Percentiles rank a stretch among this genome's conserved stretches.
phyloP scores from a whole-genome alignment of 2,797 vertebrate species.

The Phataginus tricuspis region DNA sequence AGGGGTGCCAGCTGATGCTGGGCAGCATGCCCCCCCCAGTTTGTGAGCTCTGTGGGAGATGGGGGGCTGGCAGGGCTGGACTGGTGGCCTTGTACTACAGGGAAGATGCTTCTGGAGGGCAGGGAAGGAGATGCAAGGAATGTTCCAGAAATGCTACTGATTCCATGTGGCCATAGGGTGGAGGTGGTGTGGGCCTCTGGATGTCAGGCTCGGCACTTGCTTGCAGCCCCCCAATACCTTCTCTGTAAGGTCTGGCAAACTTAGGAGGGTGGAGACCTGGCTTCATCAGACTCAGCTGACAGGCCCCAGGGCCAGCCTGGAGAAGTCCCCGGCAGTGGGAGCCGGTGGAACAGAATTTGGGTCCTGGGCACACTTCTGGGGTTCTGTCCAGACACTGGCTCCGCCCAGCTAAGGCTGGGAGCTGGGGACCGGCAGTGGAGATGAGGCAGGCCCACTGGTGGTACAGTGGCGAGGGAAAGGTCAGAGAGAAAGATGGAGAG shows the following conservation, averaged over 20 bases:
- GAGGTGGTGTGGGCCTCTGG: rapidly evolving
- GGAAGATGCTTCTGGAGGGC: background rate
- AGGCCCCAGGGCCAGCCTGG: rapidly evolving
- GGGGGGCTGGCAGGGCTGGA: background rate
- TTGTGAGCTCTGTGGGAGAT: rapidly evolving
- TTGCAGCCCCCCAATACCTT: background rate
- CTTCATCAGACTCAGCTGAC: background rate
- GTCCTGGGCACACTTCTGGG: background rate
- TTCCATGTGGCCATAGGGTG: rapidly evolving
- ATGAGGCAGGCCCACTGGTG: background rate
- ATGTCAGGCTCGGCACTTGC: rapidly evolving
- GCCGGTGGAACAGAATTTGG: background rate
- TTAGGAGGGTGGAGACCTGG: background rate
- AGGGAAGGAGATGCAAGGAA: no score
- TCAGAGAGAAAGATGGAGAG: rapidly evolving
- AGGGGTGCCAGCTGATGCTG: rapidly evolving
- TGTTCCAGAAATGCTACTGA: background rate
- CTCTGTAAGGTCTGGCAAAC: rapidly evolving
- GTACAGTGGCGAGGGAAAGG: background rate
- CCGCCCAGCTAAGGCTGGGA: background rate
- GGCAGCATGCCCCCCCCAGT: rapidly evolving
- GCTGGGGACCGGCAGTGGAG: background rate
- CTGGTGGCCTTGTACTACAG: rapidly evolving
- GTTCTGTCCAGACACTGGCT: background rate
- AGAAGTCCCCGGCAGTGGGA: rapidly evolving